Conservation (phyloP, 2,888 invertebrate species). For the Agrotis exclamationis region DNA sequence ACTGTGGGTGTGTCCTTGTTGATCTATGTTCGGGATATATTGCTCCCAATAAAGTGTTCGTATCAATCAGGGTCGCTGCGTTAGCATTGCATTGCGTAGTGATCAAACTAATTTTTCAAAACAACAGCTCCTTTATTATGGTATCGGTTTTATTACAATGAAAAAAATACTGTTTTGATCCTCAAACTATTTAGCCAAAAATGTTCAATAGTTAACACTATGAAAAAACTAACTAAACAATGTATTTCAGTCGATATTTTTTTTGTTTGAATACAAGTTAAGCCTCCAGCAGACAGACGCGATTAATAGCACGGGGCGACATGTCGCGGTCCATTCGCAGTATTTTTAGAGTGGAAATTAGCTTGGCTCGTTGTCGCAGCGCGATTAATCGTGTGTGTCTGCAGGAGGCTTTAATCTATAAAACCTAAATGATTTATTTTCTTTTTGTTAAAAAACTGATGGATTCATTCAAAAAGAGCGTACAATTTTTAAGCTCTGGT, state of each 20-base stretch:
- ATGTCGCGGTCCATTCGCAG: too few relatives aligned
- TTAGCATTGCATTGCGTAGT: neutral
- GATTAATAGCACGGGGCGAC: too few relatives aligned
- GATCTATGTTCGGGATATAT: conserved; percentile 66
- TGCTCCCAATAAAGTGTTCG: conserved; percentile 49
- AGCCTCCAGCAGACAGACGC: too few relatives aligned
- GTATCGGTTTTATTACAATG: neutral
- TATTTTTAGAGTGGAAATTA: too few relatives aligned
- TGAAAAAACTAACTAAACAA: neutral
- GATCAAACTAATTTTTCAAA: neutral
- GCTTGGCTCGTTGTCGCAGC: too few relatives aligned
- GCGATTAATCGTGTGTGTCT: too few relatives aligned
- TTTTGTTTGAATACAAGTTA: neutral
- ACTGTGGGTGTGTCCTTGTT: conserved; percentile 58
- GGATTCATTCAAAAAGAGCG: conserved; percentile 9
- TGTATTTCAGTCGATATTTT: neutral
- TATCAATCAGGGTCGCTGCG: conserved; percentile 53
- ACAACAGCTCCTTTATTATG: neutral
- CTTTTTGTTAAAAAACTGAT: neutral
- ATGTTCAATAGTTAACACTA: neutral
- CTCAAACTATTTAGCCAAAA: neutral
- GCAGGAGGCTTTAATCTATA: too few relatives aligned
- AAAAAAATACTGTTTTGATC: neutral
- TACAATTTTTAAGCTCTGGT: conserved; percentile 4
- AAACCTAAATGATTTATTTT: too few relatives aligned